These are phyloP conservation scores for Donacobius atricapilla DNA, from an alignment of 2,113 vertebrate genomes.

Conservation along the genomic window DNA sequence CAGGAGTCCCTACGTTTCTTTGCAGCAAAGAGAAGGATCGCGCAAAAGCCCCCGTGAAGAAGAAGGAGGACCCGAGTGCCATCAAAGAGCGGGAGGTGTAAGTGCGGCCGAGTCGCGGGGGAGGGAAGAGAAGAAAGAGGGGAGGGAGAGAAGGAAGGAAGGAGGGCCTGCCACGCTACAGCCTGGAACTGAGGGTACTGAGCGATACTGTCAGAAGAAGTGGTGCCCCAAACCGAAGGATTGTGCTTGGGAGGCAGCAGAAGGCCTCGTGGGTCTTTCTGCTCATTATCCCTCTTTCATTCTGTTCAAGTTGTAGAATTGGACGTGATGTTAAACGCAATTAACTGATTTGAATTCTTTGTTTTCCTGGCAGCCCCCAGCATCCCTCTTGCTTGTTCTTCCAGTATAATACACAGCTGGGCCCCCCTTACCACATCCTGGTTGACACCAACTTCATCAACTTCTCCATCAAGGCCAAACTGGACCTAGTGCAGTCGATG, in stretches of 20 bases:
- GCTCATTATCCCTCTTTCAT: accelerated
- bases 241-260: neutral
- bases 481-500: conserved; percentile 97
- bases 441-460: conserved; percentile 99
- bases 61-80: conserved; percentile 86
- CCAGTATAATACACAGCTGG: conserved; percentile 97
- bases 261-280: neutral
- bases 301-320: neutral
- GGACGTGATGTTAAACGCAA: neutral
- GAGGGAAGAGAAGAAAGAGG: neutral
- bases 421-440: conserved; percentile 93
- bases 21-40: conserved; percentile 87
- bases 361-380: conserved; percentile 78
- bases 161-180: accelerated
- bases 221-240: too few relatives aligned
- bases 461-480: conserved; percentile 98
- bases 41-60: conserved; percentile 80
- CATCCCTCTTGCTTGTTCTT: conserved; percentile 96
- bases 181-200: neutral
- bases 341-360: neutral
- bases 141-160: neutral
- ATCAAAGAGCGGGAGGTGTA: conserved; percentile 92
- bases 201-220: neutral
- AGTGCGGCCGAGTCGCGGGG: conserved; percentile 20
- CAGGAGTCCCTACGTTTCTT: neutral